Percentiles rank a stretch among this genome's conserved stretches.
Conservation (phyloP, 2,113 vertebrate genomes). For the Perognathus longimembris region DNA sequence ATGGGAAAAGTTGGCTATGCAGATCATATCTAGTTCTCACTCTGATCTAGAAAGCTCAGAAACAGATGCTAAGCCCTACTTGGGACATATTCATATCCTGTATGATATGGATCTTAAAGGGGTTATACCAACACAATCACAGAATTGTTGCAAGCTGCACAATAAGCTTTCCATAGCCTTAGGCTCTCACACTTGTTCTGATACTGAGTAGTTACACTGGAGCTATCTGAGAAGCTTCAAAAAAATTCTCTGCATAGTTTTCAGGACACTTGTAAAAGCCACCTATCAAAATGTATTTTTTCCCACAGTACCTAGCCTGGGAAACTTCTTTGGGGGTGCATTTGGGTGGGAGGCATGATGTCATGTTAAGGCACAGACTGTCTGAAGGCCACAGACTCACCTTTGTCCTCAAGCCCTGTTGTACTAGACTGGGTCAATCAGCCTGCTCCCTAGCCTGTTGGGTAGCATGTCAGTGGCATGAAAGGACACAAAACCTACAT, state of each 20-base stretch:
- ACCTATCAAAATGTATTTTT: slow-evolving; percentile 68
- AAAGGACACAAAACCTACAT: slow-evolving; percentile 66
- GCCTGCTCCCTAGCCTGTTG: slow-evolving; percentile 35
- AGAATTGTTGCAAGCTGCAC: slow-evolving; percentile 61
- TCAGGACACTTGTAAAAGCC: slow-evolving; percentile 63
- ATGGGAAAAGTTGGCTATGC: slow-evolving; percentile 11
- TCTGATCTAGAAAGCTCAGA: slow-evolving; percentile 66
- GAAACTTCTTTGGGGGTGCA: slow-evolving; percentile 51
- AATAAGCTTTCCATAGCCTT: slow-evolving; percentile 58
- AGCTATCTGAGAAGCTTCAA: slow-evolving; percentile 9
- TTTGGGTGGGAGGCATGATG: slow-evolving; percentile 60
- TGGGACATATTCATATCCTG: slow-evolving; percentile 44
- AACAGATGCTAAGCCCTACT: slow-evolving; percentile 60
- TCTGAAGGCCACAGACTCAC: slow-evolving; percentile 48
- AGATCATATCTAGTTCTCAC: slow-evolving; percentile 68
- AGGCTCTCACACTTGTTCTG: slow-evolving; percentile 46
- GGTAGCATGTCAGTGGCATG: slow-evolving; percentile 40
- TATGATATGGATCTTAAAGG: slow-evolving; percentile 61
- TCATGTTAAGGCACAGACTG: slow-evolving; percentile 56
- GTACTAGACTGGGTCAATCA: slow-evolving; percentile 37
- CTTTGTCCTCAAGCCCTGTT: slow-evolving; percentile 15
- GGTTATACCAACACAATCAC: slow-evolving; percentile 59
- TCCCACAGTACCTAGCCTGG: slow-evolving; percentile 69
- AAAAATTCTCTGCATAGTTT: slow-evolving; percentile 60
- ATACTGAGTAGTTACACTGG: background rate